phyloP scores from a whole-genome alignment of 2,113 vertebrate species.

The Tyto alba region DNA sequence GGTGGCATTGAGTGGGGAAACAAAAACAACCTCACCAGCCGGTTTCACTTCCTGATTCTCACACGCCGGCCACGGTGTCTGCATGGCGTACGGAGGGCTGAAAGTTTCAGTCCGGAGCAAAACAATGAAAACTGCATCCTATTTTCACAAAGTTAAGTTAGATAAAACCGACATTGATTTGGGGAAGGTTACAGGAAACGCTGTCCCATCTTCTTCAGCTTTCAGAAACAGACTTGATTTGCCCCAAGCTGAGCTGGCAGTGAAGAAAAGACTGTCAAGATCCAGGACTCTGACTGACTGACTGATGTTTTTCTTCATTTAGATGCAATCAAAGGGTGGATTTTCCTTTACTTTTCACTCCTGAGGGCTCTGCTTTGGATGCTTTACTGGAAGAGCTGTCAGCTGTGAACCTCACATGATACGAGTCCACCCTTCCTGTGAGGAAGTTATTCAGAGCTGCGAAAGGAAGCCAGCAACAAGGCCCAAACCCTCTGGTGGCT shows the following conservation, averaged over 20 bases:
- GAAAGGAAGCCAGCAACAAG: slow-evolving; percentile 60
- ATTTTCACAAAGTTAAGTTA: not conserved
- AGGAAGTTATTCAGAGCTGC: slow-evolving; percentile 64
- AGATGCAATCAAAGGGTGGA: slow-evolving; percentile 11
- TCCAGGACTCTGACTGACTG: not conserved
- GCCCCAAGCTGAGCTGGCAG: not conserved
- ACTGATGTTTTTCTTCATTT: slow-evolving; percentile 22
- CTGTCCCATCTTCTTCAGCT: not conserved
- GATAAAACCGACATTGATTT: not conserved
- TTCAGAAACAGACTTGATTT: not conserved
- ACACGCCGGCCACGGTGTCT: not conserved
- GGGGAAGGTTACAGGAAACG: not conserved
- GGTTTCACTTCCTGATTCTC: slow-evolving; percentile 59
- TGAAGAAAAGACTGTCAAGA: not conserved
- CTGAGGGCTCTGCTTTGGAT: not conserved
- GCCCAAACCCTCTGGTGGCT: slow-evolving; percentile 45
- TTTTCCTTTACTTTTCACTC: slow-evolving; percentile 34
- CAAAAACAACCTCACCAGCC: not conserved
- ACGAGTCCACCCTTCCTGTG: slow-evolving; percentile 53
- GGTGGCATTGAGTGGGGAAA: not conserved
- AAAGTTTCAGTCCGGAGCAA: not conserved
- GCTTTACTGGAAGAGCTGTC: slow-evolving; percentile 57
- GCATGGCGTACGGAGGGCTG: accelerated
- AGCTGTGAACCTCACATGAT: slow-evolving; percentile 52
- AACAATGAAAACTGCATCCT: not conserved